These are phyloP conservation scores for Tokudaia muenninki DNA, from an alignment of 2,797 vertebrate genomes.

Conservation along the genomic window DNA sequence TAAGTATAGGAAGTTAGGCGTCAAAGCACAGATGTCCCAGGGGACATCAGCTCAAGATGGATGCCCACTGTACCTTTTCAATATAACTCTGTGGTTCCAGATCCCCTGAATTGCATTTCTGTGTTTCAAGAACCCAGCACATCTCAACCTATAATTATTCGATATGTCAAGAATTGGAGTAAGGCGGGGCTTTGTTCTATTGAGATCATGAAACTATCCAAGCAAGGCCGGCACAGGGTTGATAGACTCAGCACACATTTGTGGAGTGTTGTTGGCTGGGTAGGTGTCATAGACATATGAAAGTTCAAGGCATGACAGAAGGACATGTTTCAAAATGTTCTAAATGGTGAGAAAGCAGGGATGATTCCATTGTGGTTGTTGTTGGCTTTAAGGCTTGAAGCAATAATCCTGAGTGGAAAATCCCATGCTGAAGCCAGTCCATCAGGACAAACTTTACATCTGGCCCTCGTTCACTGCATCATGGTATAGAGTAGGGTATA, in stretches of 20 bases:
- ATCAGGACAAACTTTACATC: neutral
- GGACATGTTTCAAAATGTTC: neutral
- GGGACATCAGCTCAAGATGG: neutral
- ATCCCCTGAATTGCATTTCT: neutral
- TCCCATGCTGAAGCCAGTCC: neutral
- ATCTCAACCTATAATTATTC: neutral
- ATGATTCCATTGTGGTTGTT: neutral
- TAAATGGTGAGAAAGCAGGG: neutral
- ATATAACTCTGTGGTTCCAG: too few relatives aligned
- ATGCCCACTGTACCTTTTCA: too few relatives aligned
- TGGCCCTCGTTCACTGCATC: too few relatives aligned
- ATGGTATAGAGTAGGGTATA: rapidly evolving
- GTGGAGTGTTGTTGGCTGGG: neutral
- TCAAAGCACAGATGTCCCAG: neutral
- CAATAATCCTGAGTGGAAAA: neutral
- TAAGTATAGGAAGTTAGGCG: neutral
- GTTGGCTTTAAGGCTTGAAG: neutral
- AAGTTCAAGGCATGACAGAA: neutral
- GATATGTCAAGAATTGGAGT: neutral
- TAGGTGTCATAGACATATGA: neutral
- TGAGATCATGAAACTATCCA: neutral
- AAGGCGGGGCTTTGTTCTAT: neutral
- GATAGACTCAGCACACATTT: neutral
- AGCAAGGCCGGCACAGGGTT: neutral
- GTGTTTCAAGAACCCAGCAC: neutral